Percentiles rank a stretch among this genome's conserved stretches.
These are phyloP conservation scores for Plestiodon gilberti DNA, from an alignment of 2,113 vertebrate species.

Conservation along the genomic window DNA sequence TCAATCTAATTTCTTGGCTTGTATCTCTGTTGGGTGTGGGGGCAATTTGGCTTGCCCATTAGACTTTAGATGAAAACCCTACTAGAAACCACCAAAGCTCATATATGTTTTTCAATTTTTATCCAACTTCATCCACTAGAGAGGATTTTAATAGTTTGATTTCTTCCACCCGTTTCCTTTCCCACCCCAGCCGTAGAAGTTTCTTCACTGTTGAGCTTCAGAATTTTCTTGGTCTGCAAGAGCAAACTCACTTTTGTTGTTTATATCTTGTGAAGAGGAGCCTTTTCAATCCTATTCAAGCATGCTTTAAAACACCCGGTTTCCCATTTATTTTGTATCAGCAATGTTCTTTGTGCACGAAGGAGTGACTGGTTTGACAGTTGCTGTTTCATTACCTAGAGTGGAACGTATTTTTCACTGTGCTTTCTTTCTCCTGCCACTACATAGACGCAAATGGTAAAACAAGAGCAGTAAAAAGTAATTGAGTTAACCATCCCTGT, in stretches of 20 bases:
- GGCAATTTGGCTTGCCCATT: background rate
- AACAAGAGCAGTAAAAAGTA: background rate
- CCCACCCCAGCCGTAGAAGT: background rate
- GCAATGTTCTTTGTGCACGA: background rate
- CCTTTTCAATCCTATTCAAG: background rate
- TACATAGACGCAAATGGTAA: background rate
- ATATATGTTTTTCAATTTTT: background rate
- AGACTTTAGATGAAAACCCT: background rate
- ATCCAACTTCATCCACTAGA: rapidly evolving
- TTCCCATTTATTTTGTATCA: background rate
- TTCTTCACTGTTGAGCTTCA: background rate
- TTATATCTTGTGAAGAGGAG: background rate
- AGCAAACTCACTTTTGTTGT: background rate
- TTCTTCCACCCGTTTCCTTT: background rate
- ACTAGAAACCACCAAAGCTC: background rate
- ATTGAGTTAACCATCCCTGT: conserved; percentile 9
- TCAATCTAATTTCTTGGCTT: no score
- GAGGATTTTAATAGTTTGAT: conserved; percentile 1
- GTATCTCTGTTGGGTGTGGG: no score
- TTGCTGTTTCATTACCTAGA: conserved; percentile 24
- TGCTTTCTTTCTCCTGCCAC: conserved; percentile 3
- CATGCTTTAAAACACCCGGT: background rate
- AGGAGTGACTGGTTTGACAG: conserved; percentile 10
- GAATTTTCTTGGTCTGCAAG: background rate
- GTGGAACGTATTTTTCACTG: background rate